These are phyloP conservation scores for Synergus gifuensis DNA, from an alignment of 2,888 invertebrate genomes.

Conservation along the genomic window DNA sequence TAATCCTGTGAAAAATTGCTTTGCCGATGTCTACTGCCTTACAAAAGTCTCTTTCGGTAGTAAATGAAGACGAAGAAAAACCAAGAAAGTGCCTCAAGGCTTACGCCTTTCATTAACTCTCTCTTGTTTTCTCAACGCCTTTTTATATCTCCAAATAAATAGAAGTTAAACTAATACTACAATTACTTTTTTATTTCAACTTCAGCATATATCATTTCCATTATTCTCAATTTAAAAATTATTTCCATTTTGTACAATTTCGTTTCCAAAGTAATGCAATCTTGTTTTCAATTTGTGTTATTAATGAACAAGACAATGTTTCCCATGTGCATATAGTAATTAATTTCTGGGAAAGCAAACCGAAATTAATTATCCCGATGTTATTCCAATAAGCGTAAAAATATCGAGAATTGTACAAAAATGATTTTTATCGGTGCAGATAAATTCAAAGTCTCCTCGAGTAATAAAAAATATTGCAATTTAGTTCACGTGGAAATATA, in stretches of 20 bases:
- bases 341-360: too few species aligned
- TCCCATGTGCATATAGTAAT: too few species aligned
- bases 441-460: background rate
- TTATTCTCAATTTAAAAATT: too few species aligned
- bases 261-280: background rate
- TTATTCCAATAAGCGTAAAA: too few species aligned
- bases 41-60: background rate
- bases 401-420: background rate
- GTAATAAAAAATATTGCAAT: background rate
- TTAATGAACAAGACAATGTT: too few species aligned
- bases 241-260: background rate
- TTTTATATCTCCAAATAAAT: background rate
- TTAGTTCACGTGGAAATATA: constrained; percentile 6
- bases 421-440: background rate
- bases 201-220: background rate
- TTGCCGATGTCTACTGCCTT: constrained; percentile 31
- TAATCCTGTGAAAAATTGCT: constrained; percentile 42
- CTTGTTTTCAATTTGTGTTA: too few species aligned
- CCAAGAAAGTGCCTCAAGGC: background rate
- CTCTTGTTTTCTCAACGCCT: constrained; percentile 5
- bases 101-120: background rate
- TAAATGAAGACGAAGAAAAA: constrained; percentile 19
- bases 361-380: too few species aligned
- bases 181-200: background rate
- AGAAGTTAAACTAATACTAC: background rate